Conservation (phyloP, 2,797 vertebrate genomes). For the Discoglossus pictus region DNA sequence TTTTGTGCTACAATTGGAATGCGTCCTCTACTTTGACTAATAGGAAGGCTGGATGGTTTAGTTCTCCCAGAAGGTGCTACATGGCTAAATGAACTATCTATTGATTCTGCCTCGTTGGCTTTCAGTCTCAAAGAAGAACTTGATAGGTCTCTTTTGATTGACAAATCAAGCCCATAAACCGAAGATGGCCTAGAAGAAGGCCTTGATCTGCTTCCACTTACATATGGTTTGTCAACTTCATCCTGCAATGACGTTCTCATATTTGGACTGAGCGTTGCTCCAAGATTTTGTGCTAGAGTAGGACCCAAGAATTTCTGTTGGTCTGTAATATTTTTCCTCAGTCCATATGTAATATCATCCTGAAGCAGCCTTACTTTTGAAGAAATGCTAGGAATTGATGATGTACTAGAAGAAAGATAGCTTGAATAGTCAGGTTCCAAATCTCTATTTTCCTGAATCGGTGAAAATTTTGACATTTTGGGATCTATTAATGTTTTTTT, state of each 20-base stretch:
- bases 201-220: constrained; percentile 88
- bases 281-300: constrained; percentile 80
- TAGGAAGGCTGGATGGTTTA: constrained; percentile 96
- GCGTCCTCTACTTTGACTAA: constrained; percentile 95
- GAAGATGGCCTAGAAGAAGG: constrained; percentile 97
- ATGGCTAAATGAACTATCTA: constrained; percentile 88
- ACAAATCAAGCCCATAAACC: constrained; percentile 95
- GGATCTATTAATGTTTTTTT: constrained; percentile 93
- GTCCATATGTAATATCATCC: constrained; percentile 95
- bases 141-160: constrained; percentile 92
- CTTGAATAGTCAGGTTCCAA: constrained; percentile 90
- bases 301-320: constrained; percentile 95
- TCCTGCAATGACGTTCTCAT: constrained; percentile 85
- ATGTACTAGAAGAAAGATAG: constrained; percentile 86
- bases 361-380: constrained; percentile 92
- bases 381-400: constrained; percentile 87
- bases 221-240: constrained; percentile 86
- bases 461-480: constrained; percentile 94
- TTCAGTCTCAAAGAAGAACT: constrained; percentile 94
- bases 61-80: constrained; percentile 83
- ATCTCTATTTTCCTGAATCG: constrained; percentile 94
- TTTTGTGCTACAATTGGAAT: constrained; percentile 98
- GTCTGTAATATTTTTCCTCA: constrained; percentile 94
- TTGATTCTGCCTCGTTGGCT: constrained; percentile 85
- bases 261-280: constrained; percentile 77